Conservation (phyloP, 2,888 invertebrate genomes). For the Agrotis ipsilon region DNA sequence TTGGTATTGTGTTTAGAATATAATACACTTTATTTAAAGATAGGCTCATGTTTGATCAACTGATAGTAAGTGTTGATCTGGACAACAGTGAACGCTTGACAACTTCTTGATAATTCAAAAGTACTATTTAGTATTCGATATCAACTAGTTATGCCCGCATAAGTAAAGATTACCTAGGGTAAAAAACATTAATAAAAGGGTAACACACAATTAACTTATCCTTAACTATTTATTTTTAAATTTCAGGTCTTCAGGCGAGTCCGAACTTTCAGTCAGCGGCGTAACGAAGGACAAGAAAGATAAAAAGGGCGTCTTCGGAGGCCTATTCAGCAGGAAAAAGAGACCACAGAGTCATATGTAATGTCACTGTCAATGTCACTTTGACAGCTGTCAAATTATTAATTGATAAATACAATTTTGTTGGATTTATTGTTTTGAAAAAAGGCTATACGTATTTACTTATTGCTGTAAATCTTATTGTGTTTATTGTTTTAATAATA, state of each 20-base stretch:
- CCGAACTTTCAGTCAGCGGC: conserved; percentile 86
- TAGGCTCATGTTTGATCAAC: too few relatives aligned
- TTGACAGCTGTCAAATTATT: conserved; percentile 52
- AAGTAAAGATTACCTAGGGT: neutral
- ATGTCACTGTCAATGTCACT: conserved; percentile 30
- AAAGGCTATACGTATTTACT: neutral
- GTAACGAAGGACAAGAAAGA: conserved; percentile 90
- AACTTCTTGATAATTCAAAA: too few relatives aligned
- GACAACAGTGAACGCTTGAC: too few relatives aligned
- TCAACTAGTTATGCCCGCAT: too few relatives aligned
- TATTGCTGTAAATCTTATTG: conserved; percentile 13
- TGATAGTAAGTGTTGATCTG: too few relatives aligned
- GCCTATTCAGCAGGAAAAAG: conserved; percentile 91
- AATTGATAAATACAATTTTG: conserved; percentile 2
- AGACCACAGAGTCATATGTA: conserved; percentile 91
- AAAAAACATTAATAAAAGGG: conserved; percentile 5
- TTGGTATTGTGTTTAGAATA: too few relatives aligned
- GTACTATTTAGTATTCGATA: too few relatives aligned
- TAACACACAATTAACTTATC: conserved; percentile 10
- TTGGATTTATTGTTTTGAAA: neutral
- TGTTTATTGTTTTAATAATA: neutral
- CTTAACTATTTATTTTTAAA: neutral
- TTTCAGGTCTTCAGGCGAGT: conserved; percentile 86
- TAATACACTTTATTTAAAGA: too few relatives aligned
- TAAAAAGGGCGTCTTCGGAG: conserved; percentile 91